Base-by-base conservation (phyloP, 2,888 invertebrate species). In the Trypoxylon attenuatum region DNA sequence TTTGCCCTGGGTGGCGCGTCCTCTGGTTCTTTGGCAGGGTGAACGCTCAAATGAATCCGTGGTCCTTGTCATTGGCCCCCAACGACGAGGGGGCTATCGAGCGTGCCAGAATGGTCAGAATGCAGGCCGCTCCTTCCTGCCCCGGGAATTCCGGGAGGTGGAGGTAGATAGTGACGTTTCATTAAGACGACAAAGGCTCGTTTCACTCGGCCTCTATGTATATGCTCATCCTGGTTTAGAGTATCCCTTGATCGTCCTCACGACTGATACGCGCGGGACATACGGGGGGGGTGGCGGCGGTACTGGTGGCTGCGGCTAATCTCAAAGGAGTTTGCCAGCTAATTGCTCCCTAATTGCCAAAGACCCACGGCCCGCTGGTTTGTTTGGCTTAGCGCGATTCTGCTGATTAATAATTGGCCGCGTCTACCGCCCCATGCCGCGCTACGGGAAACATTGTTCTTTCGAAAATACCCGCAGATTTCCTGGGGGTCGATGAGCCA, bases 101-200 rank as follows among this genome's bases (percentile, higher is more conserved):
- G 60, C 75, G 57, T 47, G 68, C 23, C 46, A 21, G 45, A 25
- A 46, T 62, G 59, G 67, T 54, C 39, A 63, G 70, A 66, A 64
- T 58, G 62, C 59, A 59, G 54, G 60, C 29, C 55, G 45, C 60
- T 68, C 33, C 13, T 33, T n/a, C 66, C 54, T 56, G 52, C 45
- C 27, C 39, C 39, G 42, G 58, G 58, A 64, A 64, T 68, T 57
- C 68, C 56, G 23, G 51, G 57, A 43, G 62, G 33, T 3, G 33
- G 42, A 57, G 60, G 23, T 39, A 67, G 73, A 71, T 67, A 58
- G 77, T 77, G 76, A 77, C 77, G 70, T 76, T 76, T 76, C 76
- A 76, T 72, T 72, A 76, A 77, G 74, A 72, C 66, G 72, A 76
- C 77, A 76, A 74, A 76, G 74, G 64, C 59, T 19, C 60, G 46